These are phyloP conservation scores for Orchesellides sinensis DNA, from an alignment of 2,888 invertebrate species.

Conservation along the genomic window DNA sequence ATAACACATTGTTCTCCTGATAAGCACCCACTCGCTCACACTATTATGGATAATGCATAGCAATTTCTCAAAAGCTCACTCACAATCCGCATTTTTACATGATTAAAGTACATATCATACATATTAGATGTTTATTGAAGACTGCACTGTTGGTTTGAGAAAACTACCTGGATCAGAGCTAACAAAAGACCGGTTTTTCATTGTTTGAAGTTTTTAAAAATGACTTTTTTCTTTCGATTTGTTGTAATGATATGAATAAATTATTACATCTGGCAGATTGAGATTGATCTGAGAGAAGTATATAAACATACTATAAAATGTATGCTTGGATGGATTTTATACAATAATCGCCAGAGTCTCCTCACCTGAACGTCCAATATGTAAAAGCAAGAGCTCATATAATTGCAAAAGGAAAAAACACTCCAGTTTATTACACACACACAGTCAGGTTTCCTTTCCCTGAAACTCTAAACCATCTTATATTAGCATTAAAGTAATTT, in stretches of 20 bases:
- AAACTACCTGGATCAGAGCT: slow-evolving; percentile 40
- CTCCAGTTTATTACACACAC: neutral
- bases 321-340: neutral
- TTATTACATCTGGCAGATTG: slow-evolving; percentile 65
- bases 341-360: neutral
- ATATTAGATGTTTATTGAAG: slow-evolving; percentile 15
- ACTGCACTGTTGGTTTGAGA: slow-evolving; percentile 4
- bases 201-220: slow-evolving; percentile 32
- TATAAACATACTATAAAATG: neutral
- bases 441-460: slow-evolving; percentile 10
- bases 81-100: neutral
- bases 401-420: neutral
- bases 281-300: slow-evolving; percentile 52
- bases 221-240: slow-evolving; percentile 45
- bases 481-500: slow-evolving; percentile 60
- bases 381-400: slow-evolving; percentile 23
- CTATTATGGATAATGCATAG: slow-evolving; percentile 30
- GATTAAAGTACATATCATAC: neutral
- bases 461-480: slow-evolving; percentile 39
- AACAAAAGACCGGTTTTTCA: slow-evolving; percentile 60
- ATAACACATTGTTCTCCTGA: slow-evolving; percentile 37
- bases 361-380: slow-evolving; percentile 5
- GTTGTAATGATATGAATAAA: slow-evolving; percentile 66
- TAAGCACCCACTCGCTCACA: slow-evolving; percentile 33
- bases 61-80: slow-evolving; percentile 19